Base-by-base conservation (phyloP, 37 sponge, comb jelly and placozoan genomes). In the Beroe ovata region DNA sequence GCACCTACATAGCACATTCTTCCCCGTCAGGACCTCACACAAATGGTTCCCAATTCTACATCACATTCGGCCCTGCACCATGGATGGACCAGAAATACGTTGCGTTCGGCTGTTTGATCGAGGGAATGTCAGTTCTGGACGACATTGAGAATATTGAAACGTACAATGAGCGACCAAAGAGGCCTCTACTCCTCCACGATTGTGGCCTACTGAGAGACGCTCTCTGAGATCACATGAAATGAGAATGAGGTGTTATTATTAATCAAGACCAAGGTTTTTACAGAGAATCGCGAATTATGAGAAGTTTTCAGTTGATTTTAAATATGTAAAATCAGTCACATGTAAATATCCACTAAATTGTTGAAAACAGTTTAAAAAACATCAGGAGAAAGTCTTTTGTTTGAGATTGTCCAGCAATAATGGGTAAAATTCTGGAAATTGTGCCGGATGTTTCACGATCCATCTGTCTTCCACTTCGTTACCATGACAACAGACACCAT, bases 1-100 rank as follows among this genome's bases (percentile, higher is more conserved):
- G n/a, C n/a, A n/a, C n/a, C n/a, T n/a, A n/a, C n/a, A n/a, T n/a
- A n/a, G n/a, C n/a, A n/a, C n/a, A n/a, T n/a, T n/a, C n/a, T n/a
- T n/a, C n/a, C n/a, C n/a, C n/a, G n/a, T n/a, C n/a, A n/a, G 21
- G 63, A 4, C 63, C 63, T 20, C 94, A 93, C 91, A 93, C 95
- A 0, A 96, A 94, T 72, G 91, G 90, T 81, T 93, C 94, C 25
- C 95, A 96, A 89, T 96, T 96, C 89, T 96, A 95, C 92, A 94
- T 96, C 81, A 96, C 94, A 18, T 88, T 96, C 29, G 64, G 84
- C 33, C 90, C 97, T 30, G 38, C 93, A 22, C 88, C 89, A 23
- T 96, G 97, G 97, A 96, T 96, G 97, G 92, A 96, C 77, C 91
- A 77, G 33, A 59, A 72, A 23, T 95, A 94, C 41, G 93, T 95